These are phyloP conservation scores for Pseudomugil gertrudae DNA, from an alignment of 2,797 vertebrate species.

Conservation along the genomic window DNA sequence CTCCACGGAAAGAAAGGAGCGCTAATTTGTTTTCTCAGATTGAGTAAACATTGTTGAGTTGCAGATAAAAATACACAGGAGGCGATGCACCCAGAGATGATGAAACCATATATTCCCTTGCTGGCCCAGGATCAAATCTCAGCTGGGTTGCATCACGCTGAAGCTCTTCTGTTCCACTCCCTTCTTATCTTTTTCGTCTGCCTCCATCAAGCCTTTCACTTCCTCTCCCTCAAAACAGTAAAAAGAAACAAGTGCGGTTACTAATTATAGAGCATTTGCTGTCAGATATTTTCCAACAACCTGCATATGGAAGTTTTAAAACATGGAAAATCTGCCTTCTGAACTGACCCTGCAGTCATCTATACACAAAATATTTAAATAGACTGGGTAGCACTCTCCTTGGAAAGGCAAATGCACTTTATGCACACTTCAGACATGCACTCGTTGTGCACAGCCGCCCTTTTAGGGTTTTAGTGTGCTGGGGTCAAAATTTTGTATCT, in stretches of 20 bases:
- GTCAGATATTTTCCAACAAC: constrained; percentile 49
- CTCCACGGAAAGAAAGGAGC: constrained; percentile 32
- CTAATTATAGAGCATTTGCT: constrained; percentile 63
- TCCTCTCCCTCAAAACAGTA: constrained; percentile 50
- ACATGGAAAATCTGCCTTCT: constrained; percentile 19
- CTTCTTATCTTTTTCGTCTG: constrained; percentile 58
- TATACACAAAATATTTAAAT: constrained; percentile 54
- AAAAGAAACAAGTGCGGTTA: constrained; percentile 32
- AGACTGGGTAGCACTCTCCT: constrained; percentile 33
- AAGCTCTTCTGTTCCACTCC: constrained; percentile 38
- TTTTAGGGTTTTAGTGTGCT: constrained; percentile 34
- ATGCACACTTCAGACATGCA: constrained; percentile 51
- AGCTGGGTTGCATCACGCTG: constrained; percentile 50
- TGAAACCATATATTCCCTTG: constrained; percentile 64
- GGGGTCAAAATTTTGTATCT: constrained; percentile 40
- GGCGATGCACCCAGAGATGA: constrained; percentile 56
- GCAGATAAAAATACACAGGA: constrained; percentile 64
- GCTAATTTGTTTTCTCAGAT: constrained; percentile 71
- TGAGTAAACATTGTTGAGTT: constrained; percentile 69
- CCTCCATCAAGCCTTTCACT: constrained; percentile 43
- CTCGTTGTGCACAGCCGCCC: constrained; percentile 29
- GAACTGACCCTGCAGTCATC: constrained; percentile 31
- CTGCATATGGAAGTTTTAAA: constrained; percentile 33
- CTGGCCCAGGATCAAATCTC: constrained; percentile 65
- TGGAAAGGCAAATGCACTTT: constrained; percentile 67